Conservation (phyloP, 2,113 vertebrate genomes). For the Elanus axillaris region DNA sequence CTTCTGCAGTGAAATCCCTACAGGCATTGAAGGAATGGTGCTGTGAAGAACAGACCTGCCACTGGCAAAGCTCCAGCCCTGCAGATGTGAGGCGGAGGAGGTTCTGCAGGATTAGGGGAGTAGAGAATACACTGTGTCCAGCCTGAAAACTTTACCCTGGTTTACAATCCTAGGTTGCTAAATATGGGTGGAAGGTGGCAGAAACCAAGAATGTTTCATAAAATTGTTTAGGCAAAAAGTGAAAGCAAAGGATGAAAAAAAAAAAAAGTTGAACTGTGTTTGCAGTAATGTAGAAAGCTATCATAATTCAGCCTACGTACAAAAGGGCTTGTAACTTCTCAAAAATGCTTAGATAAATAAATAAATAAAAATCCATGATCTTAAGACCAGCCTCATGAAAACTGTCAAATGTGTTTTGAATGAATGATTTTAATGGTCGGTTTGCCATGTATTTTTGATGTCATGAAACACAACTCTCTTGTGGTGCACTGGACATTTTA, state of each 20-base stretch:
- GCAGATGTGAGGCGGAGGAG: slow-evolving; percentile 62
- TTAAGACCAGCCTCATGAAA: background rate
- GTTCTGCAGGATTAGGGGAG: slow-evolving; percentile 30
- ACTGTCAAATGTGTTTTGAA: background rate
- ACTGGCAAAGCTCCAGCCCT: slow-evolving; percentile 46
- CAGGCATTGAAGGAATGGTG: slow-evolving; percentile 15
- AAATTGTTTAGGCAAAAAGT: background rate
- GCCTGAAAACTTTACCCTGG: slow-evolving; percentile 13
- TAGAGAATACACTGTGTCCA: background rate
- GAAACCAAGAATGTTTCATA: background rate
- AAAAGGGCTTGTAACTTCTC: background rate
- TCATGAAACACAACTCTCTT: background rate
- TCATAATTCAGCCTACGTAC: background rate
- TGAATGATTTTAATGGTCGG: background rate
- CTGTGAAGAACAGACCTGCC: slow-evolving; percentile 35
- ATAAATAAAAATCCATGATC: background rate
- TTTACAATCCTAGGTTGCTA: background rate
- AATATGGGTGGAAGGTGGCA: slow-evolving; percentile 26
- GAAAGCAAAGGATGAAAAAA: background rate
- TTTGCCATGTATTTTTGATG: background rate
- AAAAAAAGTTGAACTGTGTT: background rate
- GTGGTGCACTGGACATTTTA: background rate
- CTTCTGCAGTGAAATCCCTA: slow-evolving; percentile 42
- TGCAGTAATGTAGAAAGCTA: background rate
- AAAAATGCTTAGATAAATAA: background rate